Evolutionary conservation across 2,113 vertebrate genomes (phyloP), one percentile per base, ranked within the genome.

Genomic region (Epinephelus cyanopodus): DNA sequence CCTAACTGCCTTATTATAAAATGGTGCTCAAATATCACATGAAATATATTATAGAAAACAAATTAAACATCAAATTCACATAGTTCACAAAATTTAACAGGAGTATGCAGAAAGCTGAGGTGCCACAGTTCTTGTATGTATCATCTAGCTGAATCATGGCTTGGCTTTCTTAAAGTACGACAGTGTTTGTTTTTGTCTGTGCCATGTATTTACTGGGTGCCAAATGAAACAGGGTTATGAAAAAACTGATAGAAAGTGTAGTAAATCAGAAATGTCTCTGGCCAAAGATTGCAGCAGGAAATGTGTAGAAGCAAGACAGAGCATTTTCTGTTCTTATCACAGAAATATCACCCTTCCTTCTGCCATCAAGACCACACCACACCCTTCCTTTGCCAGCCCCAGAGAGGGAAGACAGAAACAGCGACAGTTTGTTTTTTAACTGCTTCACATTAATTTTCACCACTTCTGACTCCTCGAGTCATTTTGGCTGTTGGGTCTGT

Each of bases 371-470:
- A 58, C 0, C 1, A 48, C n/a, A 21, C 75, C 79, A 42, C 90
- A 57, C 89, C 91, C 92, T 90, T 90, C 90, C 92, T 82, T 37
- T 64, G 27, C 5, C 0, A 0, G 2, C 0, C 29, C 6, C 58
- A 66, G 6, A 29, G 60, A 23, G 25, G 57, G 33, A 63, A 74
- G 1, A 71, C 6, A 66, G 15, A 78, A 19, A 29, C 18, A 15
- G 27, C 5, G 5, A 21, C 54, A 8, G 9, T 9, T 45, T 45
- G 42, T 45, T 75, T 27, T 29, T 54, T 9, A 65, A 17, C 57
- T 42, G 18, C 12, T 62, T 54, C 5, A 14, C 4, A 70, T 29
- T 10, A 14, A 21, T 37, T 63, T 52, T 62, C 19, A 58, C 23
- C 2, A 1, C 18, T 33, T 69, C 57, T 52, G 6, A 54, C 21